A percentile compares a stretch with the other conserved stretches of the same genome.
phyloP scores from a whole-genome alignment of 2,888 invertebrate species.

The Drosophila anceps region DNA sequence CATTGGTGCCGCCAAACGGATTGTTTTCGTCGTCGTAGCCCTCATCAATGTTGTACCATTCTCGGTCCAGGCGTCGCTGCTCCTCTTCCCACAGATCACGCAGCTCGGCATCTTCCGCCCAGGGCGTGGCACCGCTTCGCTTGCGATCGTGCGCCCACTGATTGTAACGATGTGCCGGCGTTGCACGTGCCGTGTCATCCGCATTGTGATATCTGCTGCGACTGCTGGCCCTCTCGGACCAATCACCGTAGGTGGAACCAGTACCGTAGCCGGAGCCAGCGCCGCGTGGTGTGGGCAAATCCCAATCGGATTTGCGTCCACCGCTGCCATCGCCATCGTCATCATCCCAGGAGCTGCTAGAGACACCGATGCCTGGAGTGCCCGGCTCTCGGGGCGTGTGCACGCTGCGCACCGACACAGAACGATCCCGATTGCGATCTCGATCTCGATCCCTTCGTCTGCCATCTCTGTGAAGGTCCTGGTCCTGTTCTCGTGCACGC shows the following conservation, averaged over 20 bases:
- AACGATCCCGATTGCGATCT: conserved; percentile 41
- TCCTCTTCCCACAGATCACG: conserved; percentile 95
- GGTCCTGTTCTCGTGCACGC: conserved; percentile 80
- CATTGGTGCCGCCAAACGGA: conserved; percentile 95
- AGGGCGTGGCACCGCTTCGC: conserved; percentile 89
- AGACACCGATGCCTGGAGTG: conserved; percentile 90
- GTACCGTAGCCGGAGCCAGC: conserved; percentile 66
- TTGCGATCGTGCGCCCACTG: conserved; percentile 90
- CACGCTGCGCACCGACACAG: conserved; percentile 84
- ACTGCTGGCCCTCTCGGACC: conserved; percentile 77
- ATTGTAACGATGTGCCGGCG: conserved; percentile 93
- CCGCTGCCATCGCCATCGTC: conserved; percentile 85
- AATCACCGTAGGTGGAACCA: conserved; percentile 62
- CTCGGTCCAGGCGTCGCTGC: conserved; percentile 95
- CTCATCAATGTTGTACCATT: conserved; percentile 99
- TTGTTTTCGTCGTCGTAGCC: conserved; percentile 96
- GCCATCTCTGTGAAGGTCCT: conserved; percentile 64
- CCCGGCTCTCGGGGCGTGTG: conserved; percentile 90
- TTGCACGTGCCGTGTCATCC: conserved; percentile 92
- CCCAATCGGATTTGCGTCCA: conserved; percentile 92
- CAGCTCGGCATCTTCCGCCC: conserved; percentile 90
- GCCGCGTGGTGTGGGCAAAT: conserved; percentile 93
- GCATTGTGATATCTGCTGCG: conserved; percentile 85
- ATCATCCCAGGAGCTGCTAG: conserved; percentile 88
- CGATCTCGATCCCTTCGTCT: conserved; percentile 58